These are phyloP conservation scores for Idaea aversata DNA, from an alignment of 2,888 invertebrate species.

Conservation along the genomic window DNA sequence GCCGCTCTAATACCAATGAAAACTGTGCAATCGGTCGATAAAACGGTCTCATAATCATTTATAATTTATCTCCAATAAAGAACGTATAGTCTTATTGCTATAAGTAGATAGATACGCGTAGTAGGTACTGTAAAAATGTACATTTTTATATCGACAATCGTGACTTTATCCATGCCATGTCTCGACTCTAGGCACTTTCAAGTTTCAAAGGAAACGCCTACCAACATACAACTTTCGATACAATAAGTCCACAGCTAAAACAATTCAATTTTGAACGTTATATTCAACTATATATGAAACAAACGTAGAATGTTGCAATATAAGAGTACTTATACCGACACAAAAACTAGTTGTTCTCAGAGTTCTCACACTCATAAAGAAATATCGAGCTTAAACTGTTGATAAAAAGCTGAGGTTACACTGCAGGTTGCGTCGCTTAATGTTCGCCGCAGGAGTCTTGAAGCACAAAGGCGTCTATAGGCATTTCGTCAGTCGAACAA, in stretches of 20 bases:
- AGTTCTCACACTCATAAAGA: constrained; percentile 25
- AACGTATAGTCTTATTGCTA: constrained; percentile 36
- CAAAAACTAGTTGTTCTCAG: constrained; percentile 37
- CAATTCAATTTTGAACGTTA: constrained; percentile 39
- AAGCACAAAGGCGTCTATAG: constrained; percentile 57
- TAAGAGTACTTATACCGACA: constrained; percentile 32
- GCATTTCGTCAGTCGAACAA: constrained; percentile 65
- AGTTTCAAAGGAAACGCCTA: constrained; percentile 68
- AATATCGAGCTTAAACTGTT: constrained; percentile 36
- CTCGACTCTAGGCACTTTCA: constrained; percentile 37
- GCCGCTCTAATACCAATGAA: constrained; percentile 35
- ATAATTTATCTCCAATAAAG: constrained; percentile 24
- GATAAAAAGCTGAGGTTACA: constrained; percentile 38
- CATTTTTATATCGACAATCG: constrained; percentile 46
- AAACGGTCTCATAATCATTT: constrained; percentile 20
- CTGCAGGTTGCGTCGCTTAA: constrained; percentile 27
- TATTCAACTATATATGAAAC: constrained; percentile 23
- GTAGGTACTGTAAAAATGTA: constrained; percentile 22
- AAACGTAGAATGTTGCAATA: constrained; percentile 19
- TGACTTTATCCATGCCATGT: constrained; percentile 42
- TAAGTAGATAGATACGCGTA: no score
- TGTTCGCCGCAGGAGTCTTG: constrained; percentile 51
- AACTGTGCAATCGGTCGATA: constrained; percentile 30
- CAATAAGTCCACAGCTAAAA: constrained; percentile 27
- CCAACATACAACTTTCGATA: constrained; percentile 50